Conservation (phyloP, 2,113 vertebrate species). For the Caracal caracal region DNA sequence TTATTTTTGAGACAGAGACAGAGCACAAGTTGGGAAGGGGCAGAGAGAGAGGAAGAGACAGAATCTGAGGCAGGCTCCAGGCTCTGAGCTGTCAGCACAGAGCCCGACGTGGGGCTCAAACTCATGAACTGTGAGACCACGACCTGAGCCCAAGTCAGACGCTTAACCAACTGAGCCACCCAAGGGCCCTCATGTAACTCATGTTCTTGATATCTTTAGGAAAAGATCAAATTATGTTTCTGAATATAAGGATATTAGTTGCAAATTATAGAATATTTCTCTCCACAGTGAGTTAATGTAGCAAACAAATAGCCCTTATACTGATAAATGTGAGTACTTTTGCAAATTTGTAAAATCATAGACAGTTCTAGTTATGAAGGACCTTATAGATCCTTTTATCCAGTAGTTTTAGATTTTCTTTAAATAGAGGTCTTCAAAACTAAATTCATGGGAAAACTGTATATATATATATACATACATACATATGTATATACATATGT, state of each 20-base stretch:
- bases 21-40: too few species aligned
- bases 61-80: too few species aligned
- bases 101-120: too few species aligned
- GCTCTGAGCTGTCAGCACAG: too few species aligned
- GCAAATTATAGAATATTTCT: conserved; percentile 21
- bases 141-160: too few species aligned
- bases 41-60: too few species aligned
- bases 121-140: too few species aligned
- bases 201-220: not conserved
- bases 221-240: conserved; percentile 39
- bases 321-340: not conserved
- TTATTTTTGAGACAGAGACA: too few species aligned
- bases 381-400: not conserved
- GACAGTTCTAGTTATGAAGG: not conserved
- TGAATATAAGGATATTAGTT: conserved; percentile 1
- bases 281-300: not conserved
- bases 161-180: too few species aligned
- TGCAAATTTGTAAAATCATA: not conserved
- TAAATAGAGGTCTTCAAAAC: not conserved
- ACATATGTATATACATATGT: fast-evolving
- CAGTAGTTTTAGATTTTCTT: conserved; percentile 1
- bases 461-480: fast-evolving
- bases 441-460: not conserved
- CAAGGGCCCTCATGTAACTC: not conserved
- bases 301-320: conserved; percentile 2